Percentiles rank a stretch among this genome's conserved stretches.
Conservation (phyloP, 2,797 vertebrate species). For the Meda fulgida region DNA sequence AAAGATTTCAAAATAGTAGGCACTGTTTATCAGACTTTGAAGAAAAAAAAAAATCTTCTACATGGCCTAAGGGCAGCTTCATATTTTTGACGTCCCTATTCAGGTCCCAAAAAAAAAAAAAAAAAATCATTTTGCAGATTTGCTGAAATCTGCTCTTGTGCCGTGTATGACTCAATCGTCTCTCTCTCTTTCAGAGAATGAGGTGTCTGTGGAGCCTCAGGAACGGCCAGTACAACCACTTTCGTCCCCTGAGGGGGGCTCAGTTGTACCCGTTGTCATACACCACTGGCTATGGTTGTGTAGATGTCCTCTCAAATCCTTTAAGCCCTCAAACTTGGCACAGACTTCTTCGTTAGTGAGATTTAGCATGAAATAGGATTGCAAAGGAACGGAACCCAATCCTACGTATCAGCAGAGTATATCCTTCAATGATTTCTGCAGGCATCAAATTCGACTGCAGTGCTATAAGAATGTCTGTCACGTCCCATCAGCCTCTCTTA, state of each 20-base stretch:
- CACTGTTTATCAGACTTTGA: neutral
- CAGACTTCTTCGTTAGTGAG: slow-evolving; percentile 15
- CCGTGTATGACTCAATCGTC: neutral
- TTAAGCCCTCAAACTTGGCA: slow-evolving; percentile 43
- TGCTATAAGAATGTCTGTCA: slow-evolving; percentile 44
- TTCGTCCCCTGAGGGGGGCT: slow-evolving; percentile 3
- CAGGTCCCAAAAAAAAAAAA: neutral
- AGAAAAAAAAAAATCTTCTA: neutral
- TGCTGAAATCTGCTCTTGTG: slow-evolving; percentile 5
- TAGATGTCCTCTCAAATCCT: slow-evolving; percentile 43
- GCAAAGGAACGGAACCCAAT: slow-evolving; percentile 21
- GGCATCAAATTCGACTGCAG: neutral
- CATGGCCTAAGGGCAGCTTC: neutral
- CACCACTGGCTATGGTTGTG: slow-evolving; percentile 12
- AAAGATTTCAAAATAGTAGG: neutral
- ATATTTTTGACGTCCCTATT: neutral
- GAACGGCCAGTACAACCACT: neutral
- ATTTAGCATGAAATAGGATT: slow-evolving; percentile 47
- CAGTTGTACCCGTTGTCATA: slow-evolving; percentile 7
- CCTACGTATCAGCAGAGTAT: slow-evolving; percentile 30
- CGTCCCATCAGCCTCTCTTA: slow-evolving; percentile 43
- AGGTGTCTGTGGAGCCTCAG: slow-evolving; percentile 26
- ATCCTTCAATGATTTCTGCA: slow-evolving; percentile 11
- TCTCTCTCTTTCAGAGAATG: neutral
- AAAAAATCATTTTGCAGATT: neutral